These are phyloP conservation scores for Nasonovia ribisnigri DNA, from an alignment of 2,888 invertebrate genomes.

Conservation along the genomic window DNA sequence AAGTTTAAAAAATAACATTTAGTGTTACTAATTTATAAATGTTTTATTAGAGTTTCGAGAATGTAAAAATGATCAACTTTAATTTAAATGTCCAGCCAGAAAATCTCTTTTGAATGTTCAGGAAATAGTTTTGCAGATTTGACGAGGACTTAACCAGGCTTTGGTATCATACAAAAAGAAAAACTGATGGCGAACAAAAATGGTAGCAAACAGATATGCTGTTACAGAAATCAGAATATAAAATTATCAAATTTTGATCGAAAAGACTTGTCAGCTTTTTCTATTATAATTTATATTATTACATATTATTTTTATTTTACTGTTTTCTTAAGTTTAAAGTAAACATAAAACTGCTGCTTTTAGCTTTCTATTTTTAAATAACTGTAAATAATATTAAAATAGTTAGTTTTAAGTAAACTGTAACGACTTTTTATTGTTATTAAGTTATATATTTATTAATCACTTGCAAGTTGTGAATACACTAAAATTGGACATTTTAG, in stretches of 20 bases:
- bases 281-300: neutral
- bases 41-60: neutral
- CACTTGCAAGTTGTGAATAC: neutral
- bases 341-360: neutral
- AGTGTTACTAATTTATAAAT: neutral
- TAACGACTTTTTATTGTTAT: neutral
- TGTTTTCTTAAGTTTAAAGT: neutral
- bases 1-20: too few relatives aligned
- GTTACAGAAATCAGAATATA: neutral
- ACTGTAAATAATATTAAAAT: neutral
- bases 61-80: neutral
- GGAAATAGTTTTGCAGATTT: neutral
- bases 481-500: neutral
- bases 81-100: neutral
- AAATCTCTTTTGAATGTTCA: neutral
- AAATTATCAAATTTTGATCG: neutral
- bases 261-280: neutral
- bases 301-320: neutral
- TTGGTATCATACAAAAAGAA: neutral
- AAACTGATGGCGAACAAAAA: neutral
- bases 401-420: neutral
- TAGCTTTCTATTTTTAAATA: neutral
- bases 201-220: neutral
- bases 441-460: neutral
- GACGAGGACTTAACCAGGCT: neutral